Evolutionary conservation across 2,113 vertebrate species (phyloP), one percentile per base, ranked within the genome.

Genomic region (Probosciger aterrimus): DNA sequence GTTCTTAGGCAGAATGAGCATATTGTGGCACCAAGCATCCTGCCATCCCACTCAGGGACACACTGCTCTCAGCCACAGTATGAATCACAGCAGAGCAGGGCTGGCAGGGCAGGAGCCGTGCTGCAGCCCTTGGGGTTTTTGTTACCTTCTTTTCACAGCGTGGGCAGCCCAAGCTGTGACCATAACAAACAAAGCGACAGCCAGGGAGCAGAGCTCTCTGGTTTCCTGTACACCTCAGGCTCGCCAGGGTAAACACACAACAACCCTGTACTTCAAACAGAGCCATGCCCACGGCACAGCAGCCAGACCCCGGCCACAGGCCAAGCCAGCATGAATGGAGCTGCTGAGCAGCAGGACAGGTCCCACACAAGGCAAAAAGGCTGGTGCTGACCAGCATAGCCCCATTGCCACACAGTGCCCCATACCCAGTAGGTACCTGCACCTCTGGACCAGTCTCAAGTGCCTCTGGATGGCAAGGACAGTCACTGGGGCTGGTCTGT

Each of bases 201-300:
- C 91, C 89, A 97, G 65, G 24, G 81, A 95, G 93, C 86, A 89
- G 91, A 75, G 39, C 86, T 86, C 69, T 95, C 77, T 96, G 96
- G 94, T 97, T 97, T 97, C 93, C 96, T 95, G 83, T 93, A 96
- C 91, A 91, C 95, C 86, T 93, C 91, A 60, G 33, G 50, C 77
- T 96, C 89, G 83, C 93, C 95, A 96, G 93, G 52, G 73, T 95
- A 97, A 97, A 96, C 86, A 97, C 59, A 94, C 80, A 96, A 88
- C 79, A 93, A 93, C 86, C 79, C 79, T 90, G 71, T 44, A 88
- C 88, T 96, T 96, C 88, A 92, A 91, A 93, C 7, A 0, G 62
- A 60, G 30, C 94, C 65, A 44, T 94, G 91, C 73, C 83, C 86
- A 82, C 20, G 9, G 81, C 74, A 89, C 24, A 3, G 75, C 86